A percentile compares a stretch with the other conserved stretches of the same genome.
phyloP scores from a whole-genome alignment of 2,113 vertebrate genomes.

The Crotophaga sulcirostris region DNA sequence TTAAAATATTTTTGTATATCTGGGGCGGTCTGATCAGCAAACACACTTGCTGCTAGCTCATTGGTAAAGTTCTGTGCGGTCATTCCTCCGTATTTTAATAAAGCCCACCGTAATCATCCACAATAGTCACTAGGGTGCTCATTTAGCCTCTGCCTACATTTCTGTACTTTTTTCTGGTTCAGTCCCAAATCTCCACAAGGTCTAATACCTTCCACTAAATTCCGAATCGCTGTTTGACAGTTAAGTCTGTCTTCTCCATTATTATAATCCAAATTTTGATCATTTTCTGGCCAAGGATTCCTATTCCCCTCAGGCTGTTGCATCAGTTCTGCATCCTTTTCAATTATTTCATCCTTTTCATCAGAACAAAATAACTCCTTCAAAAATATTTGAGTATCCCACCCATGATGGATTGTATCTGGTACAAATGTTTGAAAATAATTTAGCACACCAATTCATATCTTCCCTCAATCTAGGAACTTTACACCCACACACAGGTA shows the following conservation, averaged over 20 bases:
- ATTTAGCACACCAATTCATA: accelerated
- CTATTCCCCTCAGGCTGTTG: not conserved
- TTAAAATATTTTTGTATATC: not conserved
- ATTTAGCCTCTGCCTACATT: not conserved
- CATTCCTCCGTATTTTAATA: not conserved
- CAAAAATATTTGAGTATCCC: not conserved
- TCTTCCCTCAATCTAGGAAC: not conserved
- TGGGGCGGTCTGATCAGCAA: not conserved
- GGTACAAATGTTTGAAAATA: not conserved
- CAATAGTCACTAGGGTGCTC: not conserved
- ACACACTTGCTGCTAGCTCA: not conserved
- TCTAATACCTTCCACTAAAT: not conserved
- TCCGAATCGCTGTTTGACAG: not conserved
- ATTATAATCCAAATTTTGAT: not conserved
- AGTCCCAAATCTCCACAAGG: not conserved
- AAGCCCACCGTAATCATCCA: not conserved
- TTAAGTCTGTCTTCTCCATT: not conserved
- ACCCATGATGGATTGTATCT: not conserved
- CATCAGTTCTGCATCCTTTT: not conserved
- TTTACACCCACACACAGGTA: not conserved
- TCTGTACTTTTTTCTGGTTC: not conserved
- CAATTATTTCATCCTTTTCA: not conserved
- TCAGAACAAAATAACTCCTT: not conserved
- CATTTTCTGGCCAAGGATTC: not conserved
- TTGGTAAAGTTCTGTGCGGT: not conserved